Percentiles rank a stretch among this genome's conserved stretches.
phyloP scores from a whole-genome alignment of 2,888 invertebrate species.

The Danaus chrysippus region DNA sequence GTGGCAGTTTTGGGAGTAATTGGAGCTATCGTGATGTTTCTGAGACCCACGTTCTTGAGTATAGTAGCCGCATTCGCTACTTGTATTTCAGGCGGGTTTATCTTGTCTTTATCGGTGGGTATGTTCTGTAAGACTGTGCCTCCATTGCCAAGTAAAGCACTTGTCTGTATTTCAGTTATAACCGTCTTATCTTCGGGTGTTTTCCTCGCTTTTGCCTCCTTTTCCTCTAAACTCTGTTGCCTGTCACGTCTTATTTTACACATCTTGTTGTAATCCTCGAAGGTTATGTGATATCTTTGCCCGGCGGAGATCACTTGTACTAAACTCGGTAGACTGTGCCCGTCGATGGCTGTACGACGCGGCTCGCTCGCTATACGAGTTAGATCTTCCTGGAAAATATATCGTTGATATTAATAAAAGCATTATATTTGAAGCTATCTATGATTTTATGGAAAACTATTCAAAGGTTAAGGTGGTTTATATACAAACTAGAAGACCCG shows the following conservation, averaged over 20 bases:
- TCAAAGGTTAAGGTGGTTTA: neutral
- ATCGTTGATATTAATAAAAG: neutral
- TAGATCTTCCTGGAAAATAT: constrained; percentile 59
- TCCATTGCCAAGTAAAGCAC: constrained; percentile 62
- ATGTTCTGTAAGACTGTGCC: constrained; percentile 59
- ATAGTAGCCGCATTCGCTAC: constrained; percentile 64
- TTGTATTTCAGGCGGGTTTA: constrained; percentile 46
- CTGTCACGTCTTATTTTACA: constrained; percentile 84
- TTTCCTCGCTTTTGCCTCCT: constrained; percentile 40
- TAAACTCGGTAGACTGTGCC: constrained; percentile 79
- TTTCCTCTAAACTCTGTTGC: constrained; percentile 78
- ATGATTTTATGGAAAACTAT: neutral
- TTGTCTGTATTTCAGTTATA: constrained; percentile 64
- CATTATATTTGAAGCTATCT: no score
- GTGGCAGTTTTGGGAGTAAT: constrained; percentile 66
- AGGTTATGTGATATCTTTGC: constrained; percentile 88
- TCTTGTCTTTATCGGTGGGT: constrained; percentile 45
- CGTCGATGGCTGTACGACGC: constrained; percentile 79
- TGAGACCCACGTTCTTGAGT: constrained; percentile 69
- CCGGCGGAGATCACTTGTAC: constrained; percentile 88
- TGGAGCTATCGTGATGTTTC: constrained; percentile 73
- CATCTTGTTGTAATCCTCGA: constrained; percentile 90
- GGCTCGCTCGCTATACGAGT: constrained; percentile 64
- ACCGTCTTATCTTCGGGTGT: constrained; percentile 47
- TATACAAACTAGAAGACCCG: no score